Base-by-base conservation (phyloP, 2,113 vertebrate species). In the Passer domesticus region DNA sequence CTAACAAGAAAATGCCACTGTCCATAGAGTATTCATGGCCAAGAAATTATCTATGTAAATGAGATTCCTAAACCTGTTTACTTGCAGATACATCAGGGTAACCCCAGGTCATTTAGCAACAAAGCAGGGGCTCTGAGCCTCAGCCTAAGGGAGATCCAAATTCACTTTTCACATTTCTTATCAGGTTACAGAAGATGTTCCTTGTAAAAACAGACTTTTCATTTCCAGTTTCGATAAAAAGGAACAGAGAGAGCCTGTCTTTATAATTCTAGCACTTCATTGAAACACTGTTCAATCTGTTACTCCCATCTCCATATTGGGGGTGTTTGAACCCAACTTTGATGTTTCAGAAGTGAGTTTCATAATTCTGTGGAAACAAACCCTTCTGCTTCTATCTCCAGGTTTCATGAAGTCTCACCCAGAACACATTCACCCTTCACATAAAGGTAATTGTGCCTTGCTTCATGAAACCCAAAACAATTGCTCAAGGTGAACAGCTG, bases 71-170 rank as follows among this genome's bases (percentile, higher is more conserved):
- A 80, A 33, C 9, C 28, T 19, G 28, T 19, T 50, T 17, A 37
- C 77, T n/a, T 39, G 27, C 70, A 47, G 39, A 24, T 14, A 30
- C 11, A 50, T 7, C 28, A 43, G 33, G 31, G 59, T 59, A 77
- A 66, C 14, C 10, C 17, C 20, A 63, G 28, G 9, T 66, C 46
- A 28, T 33, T 27, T 31, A 31, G 28, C 31, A 77, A 33, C 35
- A 39, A 28, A 66, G 4, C 49, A 44, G 4, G 0, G 7, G 11
- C 4, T 2, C 11, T n/a, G 47, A 2, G 1, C 20, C 31, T 70
- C 24, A 30, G 24, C 7, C 14, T 22, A 43, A 50, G 21, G 5
- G 33, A 56, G 10, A 47, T 3, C 14, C 15, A 44, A n/a, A 78
- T 31, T 27, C 8, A 28, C 4, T 74, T 76, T 74, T 52, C 12